Conservation (phyloP, 1,140 invertebrate species). For the Polypedilum vanderplanki region DNA sequence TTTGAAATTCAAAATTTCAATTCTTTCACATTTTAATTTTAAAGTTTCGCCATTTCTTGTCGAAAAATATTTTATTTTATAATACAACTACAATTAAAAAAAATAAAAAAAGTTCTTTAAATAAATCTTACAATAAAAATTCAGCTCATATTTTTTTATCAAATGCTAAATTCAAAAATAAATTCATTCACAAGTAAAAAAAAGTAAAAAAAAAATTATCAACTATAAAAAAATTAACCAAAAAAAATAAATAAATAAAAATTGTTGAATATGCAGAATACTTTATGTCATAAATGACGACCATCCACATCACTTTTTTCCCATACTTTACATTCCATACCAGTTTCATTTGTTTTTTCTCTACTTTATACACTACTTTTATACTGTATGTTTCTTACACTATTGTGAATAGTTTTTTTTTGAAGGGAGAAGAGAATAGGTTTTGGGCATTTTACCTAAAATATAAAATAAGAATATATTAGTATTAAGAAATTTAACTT, state of each 20-base stretch:
- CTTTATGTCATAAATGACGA: constrained; percentile 2
- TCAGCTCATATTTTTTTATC: too few species aligned
- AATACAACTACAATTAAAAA: neutral
- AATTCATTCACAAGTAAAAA: too few species aligned
- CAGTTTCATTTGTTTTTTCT: constrained; percentile 27
- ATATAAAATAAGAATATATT: constrained; percentile 22
- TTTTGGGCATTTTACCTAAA: constrained; percentile 24
- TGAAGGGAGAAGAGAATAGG: neutral
- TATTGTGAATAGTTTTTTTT: neutral
- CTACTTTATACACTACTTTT: constrained; percentile 30
- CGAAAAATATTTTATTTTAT: neutral
- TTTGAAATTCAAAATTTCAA: neutral
- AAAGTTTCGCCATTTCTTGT: neutral
- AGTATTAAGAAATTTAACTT: constrained; percentile 24
- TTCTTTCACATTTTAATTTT: neutral
- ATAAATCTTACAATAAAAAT: neutral
- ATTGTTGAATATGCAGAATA: constrained; percentile 11
- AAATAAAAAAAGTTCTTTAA: neutral
- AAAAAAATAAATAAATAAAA: neutral
- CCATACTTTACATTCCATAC: neutral
- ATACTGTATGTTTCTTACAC: constrained; percentile 15
- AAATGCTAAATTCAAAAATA: too few species aligned
- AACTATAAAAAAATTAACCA: neutral
- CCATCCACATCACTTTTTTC: neutral
- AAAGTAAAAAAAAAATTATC: too few species aligned